Evolutionary conservation across 2,888 invertebrate genomes (phyloP), one percentile per base, ranked within the genome.

Genomic region (Volucella zonaria): DNA sequence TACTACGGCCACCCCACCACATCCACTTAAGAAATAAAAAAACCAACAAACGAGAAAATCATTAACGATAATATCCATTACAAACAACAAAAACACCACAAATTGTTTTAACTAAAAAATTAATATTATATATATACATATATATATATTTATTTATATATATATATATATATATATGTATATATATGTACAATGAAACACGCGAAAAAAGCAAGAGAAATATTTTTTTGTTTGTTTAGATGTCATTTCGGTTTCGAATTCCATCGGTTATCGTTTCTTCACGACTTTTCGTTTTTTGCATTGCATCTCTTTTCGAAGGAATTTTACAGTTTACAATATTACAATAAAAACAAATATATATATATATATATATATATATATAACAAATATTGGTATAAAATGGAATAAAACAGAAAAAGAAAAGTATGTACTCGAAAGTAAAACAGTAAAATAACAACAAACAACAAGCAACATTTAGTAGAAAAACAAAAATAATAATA

Each of bases 1-100:
- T 73, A 77, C 81, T 81, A 85, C 81, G 85, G 85, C 85, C 77
- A 81, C 85, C 85, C 85, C 85, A 85, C 85, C 85, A 85, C 77
- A 80, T 71, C 85, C 85, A 85, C 66, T 82, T 70, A 75, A 88
- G 87, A 89, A 87, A 75, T 88, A 12, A 54, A 31, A 54, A 54
- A 4, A 54, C 23, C 43, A 67, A 68, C 47, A 75, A 66, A 74
- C 23, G 31, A 23, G 14, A 31, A 47, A 51, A 10, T 45, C 12
- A 62, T 31, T 6, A 14, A 40, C 56, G 38, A 54, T 64, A 61
- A 62, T 66, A 45, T 49, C 58, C 59, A 87, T 82, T 51, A 87
- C 87, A 68, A 66, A 62, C 73, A 42, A 75, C 82, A 85, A 70
- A 74, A 80, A 87, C 87, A 87, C 81, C 66, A 83, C 88, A 87